Base-by-base conservation (phyloP, 2,113 vertebrate species). In the Amphiprion percula region DNA sequence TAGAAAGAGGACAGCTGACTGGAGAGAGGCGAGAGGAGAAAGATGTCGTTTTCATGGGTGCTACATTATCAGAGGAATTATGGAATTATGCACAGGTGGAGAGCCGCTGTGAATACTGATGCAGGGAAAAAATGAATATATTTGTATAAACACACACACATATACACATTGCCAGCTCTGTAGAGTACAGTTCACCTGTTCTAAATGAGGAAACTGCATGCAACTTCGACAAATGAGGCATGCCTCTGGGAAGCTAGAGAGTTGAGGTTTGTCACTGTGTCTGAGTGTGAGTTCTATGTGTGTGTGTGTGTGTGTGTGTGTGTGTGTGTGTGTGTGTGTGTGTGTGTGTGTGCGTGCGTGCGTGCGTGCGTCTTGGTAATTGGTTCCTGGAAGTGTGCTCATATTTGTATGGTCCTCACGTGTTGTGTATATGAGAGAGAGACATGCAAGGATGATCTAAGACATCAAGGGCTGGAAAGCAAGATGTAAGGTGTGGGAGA, bases 51-150 rank as follows among this genome's bases (percentile, higher is more conserved):
- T 91, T 87, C 88, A 72, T 80, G 68, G 76, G 69, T 85, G 83
- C 91, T 85, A 75, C 84, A 83, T 90, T 90, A 89, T 85, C 81
- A 60, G 74, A 87, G 74, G 75, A 87, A 85, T 89, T 81, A 87
- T 90, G 79, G 88, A 89, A 88, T 87, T 91, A 87, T 90, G 80
- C 87, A 65, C 85, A 83, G 89, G 83, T 83, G 84, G 78, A 77
- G 88, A 82, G 84, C 50, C 65, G 69, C 73, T 71, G 58, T 85
- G 89, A 91, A 92, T 91, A 87, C 88, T 84, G 83, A 92, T 88
- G 83, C 58, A 37, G 64, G 9, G 46, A 41, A 78, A 75, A 19
- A 70, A 73, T 46, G 81, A 83, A 85, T 88, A 89, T 72, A 87
- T 88, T 85, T 83, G 64, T 64, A 71, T 83, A 88, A 67, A 90